These are phyloP conservation scores for Typhlomys cinereus DNA, from an alignment of 2,113 vertebrate species.

Conservation along the genomic window DNA sequence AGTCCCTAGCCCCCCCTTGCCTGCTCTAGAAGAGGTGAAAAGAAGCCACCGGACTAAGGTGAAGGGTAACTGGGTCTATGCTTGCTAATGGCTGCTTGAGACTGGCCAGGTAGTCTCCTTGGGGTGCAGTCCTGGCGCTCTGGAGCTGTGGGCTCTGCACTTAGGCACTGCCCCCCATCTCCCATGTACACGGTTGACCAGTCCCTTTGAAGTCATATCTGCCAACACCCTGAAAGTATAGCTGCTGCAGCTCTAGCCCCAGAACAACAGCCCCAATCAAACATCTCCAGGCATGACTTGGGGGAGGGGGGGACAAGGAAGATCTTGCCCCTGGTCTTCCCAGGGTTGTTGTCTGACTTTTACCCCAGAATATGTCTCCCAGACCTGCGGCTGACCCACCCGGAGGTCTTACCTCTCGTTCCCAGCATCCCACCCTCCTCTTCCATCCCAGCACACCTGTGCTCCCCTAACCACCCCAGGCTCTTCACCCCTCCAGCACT, in stretches of 20 bases:
- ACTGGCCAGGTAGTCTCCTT: background rate
- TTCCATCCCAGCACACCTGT: background rate
- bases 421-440: background rate
- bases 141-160: background rate
- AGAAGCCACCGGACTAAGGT: conserved; percentile 30
- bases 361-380: background rate
- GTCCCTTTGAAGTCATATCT: background rate
- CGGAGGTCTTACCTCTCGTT: background rate
- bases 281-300: background rate
- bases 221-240: background rate
- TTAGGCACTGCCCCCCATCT: background rate
- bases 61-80: background rate
- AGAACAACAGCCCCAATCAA: background rate
- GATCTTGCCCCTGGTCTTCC: background rate
- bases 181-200: background rate
- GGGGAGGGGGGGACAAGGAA: too few relatives aligned
- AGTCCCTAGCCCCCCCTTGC: background rate
- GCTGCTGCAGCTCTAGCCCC: background rate
- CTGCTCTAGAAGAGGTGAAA: conserved; percentile 34
- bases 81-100: background rate
- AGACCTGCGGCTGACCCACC: background rate
- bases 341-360: background rate
- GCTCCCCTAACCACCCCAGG: background rate
- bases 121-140: background rate
- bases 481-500: too few relatives aligned